Evolutionary conservation across 2,113 vertebrate species (phyloP), one percentile per base, ranked within the genome.

Genomic region (Emydocephalus ijimae): DNA sequence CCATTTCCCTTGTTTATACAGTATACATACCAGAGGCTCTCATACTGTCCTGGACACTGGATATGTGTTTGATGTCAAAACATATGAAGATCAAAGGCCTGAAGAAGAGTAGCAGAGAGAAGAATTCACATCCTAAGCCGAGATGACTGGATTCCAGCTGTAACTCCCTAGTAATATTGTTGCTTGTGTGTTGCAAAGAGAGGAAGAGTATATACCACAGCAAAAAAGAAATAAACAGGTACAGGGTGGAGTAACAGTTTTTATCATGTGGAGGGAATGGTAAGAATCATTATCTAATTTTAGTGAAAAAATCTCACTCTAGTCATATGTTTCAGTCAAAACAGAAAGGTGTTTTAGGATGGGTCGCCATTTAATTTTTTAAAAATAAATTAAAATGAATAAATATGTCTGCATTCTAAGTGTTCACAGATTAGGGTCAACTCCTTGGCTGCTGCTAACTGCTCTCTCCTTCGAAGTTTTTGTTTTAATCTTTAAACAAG

Each of bases 31-130:
- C 56, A 64, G 89, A 93, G 56, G 74, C 88, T 90, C 57, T 87
- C 92, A 54, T 23, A 1, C 89, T 90, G 89, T 64, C 81, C 92
- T 69, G 64, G 89, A 93, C 87, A 87, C 56, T 85, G 39, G 74
- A n/a, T 45, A 90, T 50, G 81, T 93, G 89, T 93, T 93, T 93
- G 92, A 90, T 93, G 81, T 93, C 92, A 93, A 93, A 93, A 93
- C 89, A 93, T 21, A 64, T 52, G 45, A 56, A 90, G 89, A 93
- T 93, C 92, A 93, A 93, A 93, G 88, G 81, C 89, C n/a, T 59
- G 23, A 59, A 87, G n/a, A 8, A 34, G 54, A 48, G 7, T 34
- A 10, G 24, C 6, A 23, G 56, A n/a, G 23, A 12, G 14, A 14
- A 39, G 74, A 86, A 86, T 86, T 54, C 55, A 21, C 43, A 43